These are phyloP conservation scores for Boulengeromyrus knoepffleri DNA, from an alignment of 2,113 vertebrate species.

Conservation along the genomic window DNA sequence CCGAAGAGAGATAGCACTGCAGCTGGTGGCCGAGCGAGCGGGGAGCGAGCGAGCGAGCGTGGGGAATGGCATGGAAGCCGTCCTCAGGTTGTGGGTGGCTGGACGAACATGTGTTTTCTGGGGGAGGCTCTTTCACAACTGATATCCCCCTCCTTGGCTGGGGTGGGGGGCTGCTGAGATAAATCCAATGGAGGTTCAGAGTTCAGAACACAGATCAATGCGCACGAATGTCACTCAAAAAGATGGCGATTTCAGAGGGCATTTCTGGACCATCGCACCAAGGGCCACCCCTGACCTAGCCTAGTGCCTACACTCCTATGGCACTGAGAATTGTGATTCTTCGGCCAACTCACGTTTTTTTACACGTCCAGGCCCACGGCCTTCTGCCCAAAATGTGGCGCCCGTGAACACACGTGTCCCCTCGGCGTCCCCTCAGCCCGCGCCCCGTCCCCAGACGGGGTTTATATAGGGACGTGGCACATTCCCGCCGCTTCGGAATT, in stretches of 20 bases:
- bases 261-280: too few species aligned
- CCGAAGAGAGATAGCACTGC: background rate
- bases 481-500: conserved; percentile 94
- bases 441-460: conserved; percentile 37
- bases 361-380: background rate
- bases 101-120: background rate
- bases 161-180: background rate
- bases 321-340: background rate
- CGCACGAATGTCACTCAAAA: background rate
- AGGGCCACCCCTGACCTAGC: background rate
- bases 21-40: background rate
- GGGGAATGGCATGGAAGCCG: background rate
- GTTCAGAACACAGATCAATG: conserved; percentile 10
- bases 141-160: background rate
- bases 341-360: background rate
- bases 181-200: background rate
- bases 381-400: too few species aligned
- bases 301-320: background rate
- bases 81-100: background rate
- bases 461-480: conserved; percentile 87
- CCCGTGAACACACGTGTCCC: background rate
- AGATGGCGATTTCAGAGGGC: background rate
- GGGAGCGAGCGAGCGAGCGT: background rate
- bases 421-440: background rate
- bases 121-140: background rate